Evolutionary conservation across 2,888 invertebrate genomes (phyloP), one percentile per base, ranked within the genome.

Genomic region (Ichneumon xanthorius): DNA sequence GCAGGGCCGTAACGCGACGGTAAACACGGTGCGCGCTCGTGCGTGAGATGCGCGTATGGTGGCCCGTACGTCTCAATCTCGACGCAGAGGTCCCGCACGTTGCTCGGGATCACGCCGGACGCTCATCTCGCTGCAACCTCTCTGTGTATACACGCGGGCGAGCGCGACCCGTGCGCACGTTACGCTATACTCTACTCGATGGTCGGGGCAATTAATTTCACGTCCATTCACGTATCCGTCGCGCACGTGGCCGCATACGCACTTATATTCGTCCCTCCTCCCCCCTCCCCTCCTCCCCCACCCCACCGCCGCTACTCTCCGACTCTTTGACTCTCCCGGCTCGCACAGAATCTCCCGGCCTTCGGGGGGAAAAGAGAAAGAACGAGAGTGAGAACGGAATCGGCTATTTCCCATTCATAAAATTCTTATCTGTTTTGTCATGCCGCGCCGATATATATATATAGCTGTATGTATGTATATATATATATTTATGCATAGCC

Each of bases 131-230:
- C 19, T 55, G 70, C 75, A 78, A 55, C 71, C 55, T 77, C 73
- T 80, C 82, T 40, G 40, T 40, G 40, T 40, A 6, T 40, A 19
- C 53, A 45, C 63, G 80, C 85, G 82, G 82, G 85, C 85, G 80
- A 71, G 82, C 80, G 71, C 71, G 81, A 82, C 37, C 58, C 63
- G 81, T 77, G 33, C 26, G n/a, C 70, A 33, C 50, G 50, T 50
- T 22, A 37, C 65, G 19, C 26, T 26, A 65, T 33, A 67, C 55
- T 63, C 26, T 67, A 77, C 79, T 84, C 73, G 82, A 81, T 85
- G 80, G 82, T 80, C 82, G 82, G 33, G 86, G 86, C 87, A 88
- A 89, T 89, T 89, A 89, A 89, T 87, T 87, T 87, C 83, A 78
- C 84, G 87, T 84, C 76, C 87, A 87, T 87, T 88, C 87, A 82